These are phyloP conservation scores for Catostylus mosaicus DNA, from an alignment of 30 jellyfish, hydroid and myxozoan species.

Conservation along the genomic window DNA sequence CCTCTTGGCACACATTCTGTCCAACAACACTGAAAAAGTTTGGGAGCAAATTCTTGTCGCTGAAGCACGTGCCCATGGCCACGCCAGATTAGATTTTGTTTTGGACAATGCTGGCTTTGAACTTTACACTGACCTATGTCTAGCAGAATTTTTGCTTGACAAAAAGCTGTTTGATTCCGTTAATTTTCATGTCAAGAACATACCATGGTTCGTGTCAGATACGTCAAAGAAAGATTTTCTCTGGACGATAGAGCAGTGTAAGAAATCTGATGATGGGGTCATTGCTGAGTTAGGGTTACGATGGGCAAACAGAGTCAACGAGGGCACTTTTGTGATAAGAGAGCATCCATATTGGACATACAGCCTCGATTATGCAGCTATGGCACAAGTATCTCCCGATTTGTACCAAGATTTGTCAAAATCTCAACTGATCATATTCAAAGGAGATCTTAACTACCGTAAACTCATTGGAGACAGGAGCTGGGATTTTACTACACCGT, in stretches of 20 bases:
- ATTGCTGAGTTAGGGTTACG: slow-evolving; percentile 72
- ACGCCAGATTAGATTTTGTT: slow-evolving; percentile 76
- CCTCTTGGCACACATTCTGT: slow-evolving; percentile 80
- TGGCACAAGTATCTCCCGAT: slow-evolving; percentile 72
- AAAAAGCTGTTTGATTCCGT: slow-evolving; percentile 77
- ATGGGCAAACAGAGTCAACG: slow-evolving; percentile 80
- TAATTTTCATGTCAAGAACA: slow-evolving; percentile 88
- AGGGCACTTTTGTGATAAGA: slow-evolving; percentile 68
- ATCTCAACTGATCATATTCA: slow-evolving; percentile 81
- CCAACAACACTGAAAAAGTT: slow-evolving; percentile 85
- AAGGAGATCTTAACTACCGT: slow-evolving; percentile 96
- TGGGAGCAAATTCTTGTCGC: slow-evolving; percentile 72
- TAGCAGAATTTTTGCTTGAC: slow-evolving; percentile 87
- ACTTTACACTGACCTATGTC: slow-evolving; percentile 88
- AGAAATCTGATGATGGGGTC: slow-evolving; percentile 65
- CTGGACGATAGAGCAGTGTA: slow-evolving; percentile 91
- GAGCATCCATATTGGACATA: slow-evolving; percentile 92
- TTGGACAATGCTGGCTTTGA: slow-evolving; percentile 98
- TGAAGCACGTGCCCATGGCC: slow-evolving; percentile 74
- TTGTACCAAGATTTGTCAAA: slow-evolving; percentile 70
- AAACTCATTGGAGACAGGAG: slow-evolving; percentile 89
- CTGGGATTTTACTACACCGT: slow-evolving; percentile 87
- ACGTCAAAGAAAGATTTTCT: slow-evolving; percentile 70
- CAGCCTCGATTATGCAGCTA: slow-evolving; percentile 78
- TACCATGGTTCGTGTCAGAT: slow-evolving; percentile 99